These are phyloP conservation scores for Macroramphosus scolopax DNA, from an alignment of 2,797 vertebrate genomes.

Conservation along the genomic window DNA sequence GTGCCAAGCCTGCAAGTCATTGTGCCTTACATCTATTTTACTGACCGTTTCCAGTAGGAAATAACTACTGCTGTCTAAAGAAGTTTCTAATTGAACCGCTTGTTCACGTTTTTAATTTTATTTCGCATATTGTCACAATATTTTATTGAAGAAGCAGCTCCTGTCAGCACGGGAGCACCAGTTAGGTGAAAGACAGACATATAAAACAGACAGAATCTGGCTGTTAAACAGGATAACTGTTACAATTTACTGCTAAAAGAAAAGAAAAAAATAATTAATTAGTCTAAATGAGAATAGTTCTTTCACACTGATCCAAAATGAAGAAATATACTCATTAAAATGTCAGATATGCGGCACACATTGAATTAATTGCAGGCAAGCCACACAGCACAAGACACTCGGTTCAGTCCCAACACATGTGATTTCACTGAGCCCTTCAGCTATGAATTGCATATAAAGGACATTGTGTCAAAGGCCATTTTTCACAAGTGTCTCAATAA, in stretches of 20 bases:
- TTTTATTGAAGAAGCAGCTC: slow-evolving; percentile 33
- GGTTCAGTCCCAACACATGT: slow-evolving; percentile 2
- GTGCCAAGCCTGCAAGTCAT: slow-evolving; percentile 31
- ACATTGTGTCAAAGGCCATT: slow-evolving; percentile 59
- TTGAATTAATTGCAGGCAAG: slow-evolving; percentile 4
- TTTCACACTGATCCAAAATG: too few species aligned
- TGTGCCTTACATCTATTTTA: slow-evolving; percentile 40
- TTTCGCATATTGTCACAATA: slow-evolving; percentile 42
- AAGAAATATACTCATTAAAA: slow-evolving; percentile 3
- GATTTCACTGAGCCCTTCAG: slow-evolving; percentile 20
- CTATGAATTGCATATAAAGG: slow-evolving; percentile 49
- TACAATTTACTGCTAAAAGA: too few species aligned
- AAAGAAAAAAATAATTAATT: too few species aligned
- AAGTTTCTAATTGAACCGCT: slow-evolving; percentile 49
- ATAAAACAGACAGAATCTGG: slow-evolving; percentile 5
- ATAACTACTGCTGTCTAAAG: slow-evolving; percentile 40
- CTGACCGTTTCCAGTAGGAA: slow-evolving; percentile 40
- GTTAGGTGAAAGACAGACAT: slow-evolving; percentile 15
- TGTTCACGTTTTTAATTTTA: slow-evolving; percentile 60
- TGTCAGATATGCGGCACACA: background rate
- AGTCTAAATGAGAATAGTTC: too few species aligned
- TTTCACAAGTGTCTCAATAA: slow-evolving; percentile 39
- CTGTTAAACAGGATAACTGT: slow-evolving; percentile 6
- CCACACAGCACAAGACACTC: background rate
- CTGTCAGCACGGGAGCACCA: slow-evolving; percentile 38